Evolutionary conservation across 1,140 invertebrate species (phyloP).

Genomic region (Paralvinella palmiformis): DNA sequence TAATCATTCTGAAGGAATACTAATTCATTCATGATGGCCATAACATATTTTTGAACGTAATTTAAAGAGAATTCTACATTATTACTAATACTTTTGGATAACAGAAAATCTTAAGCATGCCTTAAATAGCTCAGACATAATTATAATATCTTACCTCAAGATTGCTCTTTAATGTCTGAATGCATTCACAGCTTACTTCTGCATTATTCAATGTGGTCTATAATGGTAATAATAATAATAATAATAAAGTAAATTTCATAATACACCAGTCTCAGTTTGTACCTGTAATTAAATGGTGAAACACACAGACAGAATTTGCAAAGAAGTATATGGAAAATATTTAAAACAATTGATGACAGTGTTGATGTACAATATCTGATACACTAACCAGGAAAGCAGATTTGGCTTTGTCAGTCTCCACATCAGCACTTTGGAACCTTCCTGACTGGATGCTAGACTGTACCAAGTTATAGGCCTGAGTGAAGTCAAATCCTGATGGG

Average conservation of each 20-base stretch:
- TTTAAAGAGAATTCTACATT: too few species aligned
- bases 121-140: neutral
- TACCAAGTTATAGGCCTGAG: constrained; percentile 62
- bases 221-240: too few species aligned
- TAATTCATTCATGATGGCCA: too few species aligned
- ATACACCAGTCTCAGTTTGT: too few species aligned
- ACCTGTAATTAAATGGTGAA: too few species aligned
- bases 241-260: too few species aligned
- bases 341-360: neutral
- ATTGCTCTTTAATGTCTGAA: constrained; percentile 69
- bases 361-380: neutral
- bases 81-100: too few species aligned
- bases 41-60: too few species aligned
- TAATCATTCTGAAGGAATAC: too few species aligned
- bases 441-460: constrained; percentile 77
- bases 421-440: constrained; percentile 71
- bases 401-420: constrained; percentile 62
- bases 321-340: neutral
- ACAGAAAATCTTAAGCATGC: constrained; percentile 13
- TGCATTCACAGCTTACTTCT: constrained; percentile 85
- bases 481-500: constrained; percentile 59
- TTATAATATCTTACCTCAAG: constrained; percentile 55
- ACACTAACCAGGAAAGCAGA: constrained; percentile 64
- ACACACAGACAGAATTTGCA: neutral
- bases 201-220: constrained; percentile 87